phyloP scores from a whole-genome alignment of 2,797 vertebrate species.

The Myotis findleyi region DNA sequence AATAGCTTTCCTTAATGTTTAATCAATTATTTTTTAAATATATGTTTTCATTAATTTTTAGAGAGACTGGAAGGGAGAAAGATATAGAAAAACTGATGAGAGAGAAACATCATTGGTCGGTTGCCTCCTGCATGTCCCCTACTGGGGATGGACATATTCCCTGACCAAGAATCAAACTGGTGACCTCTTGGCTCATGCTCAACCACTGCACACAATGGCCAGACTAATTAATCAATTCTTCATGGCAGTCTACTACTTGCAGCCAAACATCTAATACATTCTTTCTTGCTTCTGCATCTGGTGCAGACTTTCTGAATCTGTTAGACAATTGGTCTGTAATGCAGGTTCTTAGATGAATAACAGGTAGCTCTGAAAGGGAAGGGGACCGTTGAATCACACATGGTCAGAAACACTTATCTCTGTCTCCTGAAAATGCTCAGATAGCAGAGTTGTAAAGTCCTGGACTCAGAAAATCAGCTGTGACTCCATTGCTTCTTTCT shows the following conservation, averaged over 20 bases:
- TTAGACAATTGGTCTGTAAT: not conserved
- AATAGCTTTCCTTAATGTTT: not conserved
- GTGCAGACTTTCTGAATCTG: not conserved
- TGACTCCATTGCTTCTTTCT: slow-evolving; percentile 48
- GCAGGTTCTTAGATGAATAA: not conserved
- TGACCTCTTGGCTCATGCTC: too few species aligned
- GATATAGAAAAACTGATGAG: too few species aligned
- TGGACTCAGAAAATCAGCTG: slow-evolving; percentile 29
- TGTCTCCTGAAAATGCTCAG: slow-evolving; percentile 36
- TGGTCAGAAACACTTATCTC: not conserved
- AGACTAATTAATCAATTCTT: not conserved
- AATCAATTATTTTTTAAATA: not conserved
- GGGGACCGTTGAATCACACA: not conserved
- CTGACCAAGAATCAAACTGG: too few species aligned
- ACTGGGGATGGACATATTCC: too few species aligned
- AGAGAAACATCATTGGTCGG: too few species aligned
- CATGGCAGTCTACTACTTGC: not conserved
- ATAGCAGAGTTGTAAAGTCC: not conserved
- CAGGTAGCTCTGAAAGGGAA: not conserved
- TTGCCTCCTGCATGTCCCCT: too few species aligned
- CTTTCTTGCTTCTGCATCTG: not conserved
- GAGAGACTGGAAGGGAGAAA: too few species aligned
- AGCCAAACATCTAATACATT: not conserved
- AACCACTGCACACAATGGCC: too few species aligned
- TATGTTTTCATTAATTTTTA: too few species aligned